Evolutionary conservation across 1,140 invertebrate species (phyloP).

Genomic region (Triops longicaudatus): DNA sequence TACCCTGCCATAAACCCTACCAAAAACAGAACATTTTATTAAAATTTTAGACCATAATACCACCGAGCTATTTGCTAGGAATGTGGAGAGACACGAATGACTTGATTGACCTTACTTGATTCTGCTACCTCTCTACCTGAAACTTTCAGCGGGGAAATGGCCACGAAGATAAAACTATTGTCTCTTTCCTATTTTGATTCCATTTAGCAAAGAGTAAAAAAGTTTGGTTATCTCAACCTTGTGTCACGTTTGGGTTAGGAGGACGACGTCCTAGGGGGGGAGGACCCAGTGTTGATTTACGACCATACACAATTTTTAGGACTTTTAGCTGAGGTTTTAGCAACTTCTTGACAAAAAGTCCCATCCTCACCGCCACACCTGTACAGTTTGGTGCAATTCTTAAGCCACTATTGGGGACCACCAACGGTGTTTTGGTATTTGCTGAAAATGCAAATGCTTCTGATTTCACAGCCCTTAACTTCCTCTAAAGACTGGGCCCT

Average conservation of each 20-base stretch:
- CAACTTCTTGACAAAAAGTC: neutral
- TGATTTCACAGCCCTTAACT: neutral
- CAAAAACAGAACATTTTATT: constrained; percentile 11
- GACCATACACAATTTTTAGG: neutral
- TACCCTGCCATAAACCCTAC: neutral
- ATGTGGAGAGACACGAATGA: neutral
- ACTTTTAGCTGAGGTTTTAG: constrained; percentile 15
- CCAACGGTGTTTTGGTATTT: neutral
- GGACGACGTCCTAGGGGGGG: no score
- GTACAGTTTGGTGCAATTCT: neutral
- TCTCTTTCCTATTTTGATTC: neutral
- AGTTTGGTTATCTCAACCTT: neutral
- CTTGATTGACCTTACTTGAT: neutral
- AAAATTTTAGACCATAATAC: neutral
- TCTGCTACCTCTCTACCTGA: neutral
- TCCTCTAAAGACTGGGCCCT: neutral
- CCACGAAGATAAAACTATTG: neutral
- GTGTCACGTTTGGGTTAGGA: no score
- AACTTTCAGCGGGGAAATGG: neutral
- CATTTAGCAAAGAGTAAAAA: neutral
- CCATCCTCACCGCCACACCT: neutral
- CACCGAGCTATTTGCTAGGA: neutral
- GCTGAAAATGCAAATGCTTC: neutral
- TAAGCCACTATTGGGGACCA: neutral
- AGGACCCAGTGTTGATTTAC: neutral